Evolutionary conservation across 1,140 invertebrate genomes (phyloP).

Genomic region (Tetragonula clypearis): DNA sequence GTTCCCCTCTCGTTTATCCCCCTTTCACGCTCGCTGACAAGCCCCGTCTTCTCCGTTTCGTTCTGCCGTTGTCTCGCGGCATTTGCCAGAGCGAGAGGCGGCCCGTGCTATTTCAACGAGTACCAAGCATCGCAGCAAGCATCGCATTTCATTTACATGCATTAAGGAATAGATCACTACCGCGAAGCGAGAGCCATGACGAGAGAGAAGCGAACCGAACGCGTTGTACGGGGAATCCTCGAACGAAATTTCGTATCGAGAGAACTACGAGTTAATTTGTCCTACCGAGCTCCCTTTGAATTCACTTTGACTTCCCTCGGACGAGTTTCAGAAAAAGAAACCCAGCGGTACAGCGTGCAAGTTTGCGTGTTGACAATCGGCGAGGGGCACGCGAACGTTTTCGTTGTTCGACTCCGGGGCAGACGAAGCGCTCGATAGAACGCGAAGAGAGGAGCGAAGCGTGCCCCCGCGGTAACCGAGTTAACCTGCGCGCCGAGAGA

Average conservation of each 20-base stretch:
- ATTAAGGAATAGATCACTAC: constrained; percentile 68
- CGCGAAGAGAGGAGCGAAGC: neutral
- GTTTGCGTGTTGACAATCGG: neutral
- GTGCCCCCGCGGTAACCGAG: constrained; percentile 48
- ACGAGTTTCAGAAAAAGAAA: neutral
- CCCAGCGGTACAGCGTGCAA: neutral
- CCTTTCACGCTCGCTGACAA: constrained; percentile 25
- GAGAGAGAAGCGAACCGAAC: neutral
- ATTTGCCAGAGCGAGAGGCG: constrained; percentile 34
- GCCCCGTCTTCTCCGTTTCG: constrained; percentile 15
- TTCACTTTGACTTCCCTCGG: neutral
- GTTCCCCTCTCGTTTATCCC: neutral
- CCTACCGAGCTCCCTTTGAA: neutral
- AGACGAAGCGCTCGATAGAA: constrained; percentile 9
- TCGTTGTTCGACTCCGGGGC: too few relatives aligned
- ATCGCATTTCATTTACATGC: constrained; percentile 71
- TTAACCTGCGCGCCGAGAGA: constrained; percentile 44
- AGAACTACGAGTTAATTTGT: neutral
- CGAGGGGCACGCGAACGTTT: too few relatives aligned
- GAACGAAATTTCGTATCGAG: constrained; percentile 10
- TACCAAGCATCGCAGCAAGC: constrained; percentile 39
- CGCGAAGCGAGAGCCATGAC: constrained; percentile 21
- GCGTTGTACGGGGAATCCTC: neutral
- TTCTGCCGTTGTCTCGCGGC: constrained; percentile 22
- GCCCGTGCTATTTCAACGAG: constrained; percentile 60